A percentile compares a stretch with the other conserved stretches of the same genome.
Evolutionary conservation across 2,113 vertebrate genomes (phyloP).

Genomic region (Boleophthalmus pectinirostris): DNA sequence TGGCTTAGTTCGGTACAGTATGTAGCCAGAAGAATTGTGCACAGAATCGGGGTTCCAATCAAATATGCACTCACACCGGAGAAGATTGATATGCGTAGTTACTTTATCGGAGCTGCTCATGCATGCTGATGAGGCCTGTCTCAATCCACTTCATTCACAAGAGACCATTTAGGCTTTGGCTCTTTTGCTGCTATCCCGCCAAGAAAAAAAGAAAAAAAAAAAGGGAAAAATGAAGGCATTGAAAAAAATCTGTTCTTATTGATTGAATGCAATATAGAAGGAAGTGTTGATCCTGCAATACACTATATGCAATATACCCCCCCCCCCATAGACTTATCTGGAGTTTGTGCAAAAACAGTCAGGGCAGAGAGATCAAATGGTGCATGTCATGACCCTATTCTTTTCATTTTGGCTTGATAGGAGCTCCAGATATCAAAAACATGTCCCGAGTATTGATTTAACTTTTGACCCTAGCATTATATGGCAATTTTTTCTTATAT

Average conservation of each 20-base stretch:
- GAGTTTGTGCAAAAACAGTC: slow-evolving; percentile 36
- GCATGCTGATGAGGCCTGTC: slow-evolving; percentile 67
- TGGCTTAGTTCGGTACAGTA: slow-evolving; percentile 32
- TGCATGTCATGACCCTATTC: slow-evolving; percentile 55
- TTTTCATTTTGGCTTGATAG: slow-evolving; percentile 62
- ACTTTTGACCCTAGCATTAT: slow-evolving; percentile 57
- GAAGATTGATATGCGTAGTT: slow-evolving; percentile 68
- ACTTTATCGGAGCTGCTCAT: slow-evolving; percentile 59
- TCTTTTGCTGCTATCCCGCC: slow-evolving; percentile 27
- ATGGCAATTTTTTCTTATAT: slow-evolving; percentile 34
- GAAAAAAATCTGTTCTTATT: slow-evolving; percentile 42
- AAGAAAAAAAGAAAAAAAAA: not conserved
- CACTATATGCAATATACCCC: no score
- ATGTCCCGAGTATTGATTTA: slow-evolving; percentile 59
- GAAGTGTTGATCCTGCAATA: slow-evolving; percentile 47
- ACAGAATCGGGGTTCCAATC: slow-evolving; percentile 57
- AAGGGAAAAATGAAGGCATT: slow-evolving; percentile 6
- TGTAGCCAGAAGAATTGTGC: slow-evolving; percentile 47
- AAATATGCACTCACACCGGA: slow-evolving; percentile 36
- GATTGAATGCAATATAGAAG: slow-evolving; percentile 46
- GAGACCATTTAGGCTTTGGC: slow-evolving; percentile 45
- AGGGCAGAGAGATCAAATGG: slow-evolving; percentile 57
- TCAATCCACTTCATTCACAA: slow-evolving; percentile 68
- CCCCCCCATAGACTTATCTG: slow-evolving; percentile 52
- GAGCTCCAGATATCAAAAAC: slow-evolving; percentile 62